These are phyloP conservation scores for Hoplias malabaricus DNA, from an alignment of 2,113 vertebrate genomes.

Conservation along the genomic window DNA sequence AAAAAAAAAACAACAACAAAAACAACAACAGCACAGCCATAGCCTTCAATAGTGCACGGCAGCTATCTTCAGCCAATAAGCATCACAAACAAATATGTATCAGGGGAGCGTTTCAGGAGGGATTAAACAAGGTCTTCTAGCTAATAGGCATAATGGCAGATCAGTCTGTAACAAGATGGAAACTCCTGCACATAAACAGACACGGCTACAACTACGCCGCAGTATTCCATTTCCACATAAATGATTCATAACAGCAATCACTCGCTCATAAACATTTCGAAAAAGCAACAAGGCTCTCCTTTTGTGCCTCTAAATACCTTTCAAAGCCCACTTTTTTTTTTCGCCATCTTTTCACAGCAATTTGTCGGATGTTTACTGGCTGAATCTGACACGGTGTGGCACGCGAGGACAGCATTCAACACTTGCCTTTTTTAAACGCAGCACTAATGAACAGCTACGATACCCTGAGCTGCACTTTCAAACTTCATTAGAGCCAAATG, in stretches of 20 bases:
- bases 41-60: constrained; percentile 9
- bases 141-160: constrained; percentile 86
- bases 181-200: constrained; percentile 80
- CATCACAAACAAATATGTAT: constrained; percentile 78
- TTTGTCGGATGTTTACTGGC: constrained; percentile 1
- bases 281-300: constrained; percentile 66
- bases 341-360: constrained; percentile 14
- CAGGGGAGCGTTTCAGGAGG: constrained; percentile 82
- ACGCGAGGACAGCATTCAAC: not conserved
- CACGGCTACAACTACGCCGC: constrained; percentile 73
- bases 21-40: not conserved
- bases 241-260: constrained; percentile 88
- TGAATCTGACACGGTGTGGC: not conserved
- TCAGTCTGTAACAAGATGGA: constrained; percentile 84
- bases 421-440: not conserved
- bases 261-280: constrained; percentile 86
- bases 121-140: constrained; percentile 83
- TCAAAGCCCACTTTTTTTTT: constrained; percentile 4
- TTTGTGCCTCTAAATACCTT: constrained; percentile 46
- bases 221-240: constrained; percentile 82
- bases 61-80: constrained; percentile 64
- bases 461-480: constrained; percentile 35
- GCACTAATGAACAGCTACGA: constrained; percentile 35
- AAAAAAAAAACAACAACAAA: not conserved
- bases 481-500: constrained; percentile 44